Base-by-base conservation (phyloP, 2,797 vertebrate genomes). In the Aeoliscus strigatus region DNA sequence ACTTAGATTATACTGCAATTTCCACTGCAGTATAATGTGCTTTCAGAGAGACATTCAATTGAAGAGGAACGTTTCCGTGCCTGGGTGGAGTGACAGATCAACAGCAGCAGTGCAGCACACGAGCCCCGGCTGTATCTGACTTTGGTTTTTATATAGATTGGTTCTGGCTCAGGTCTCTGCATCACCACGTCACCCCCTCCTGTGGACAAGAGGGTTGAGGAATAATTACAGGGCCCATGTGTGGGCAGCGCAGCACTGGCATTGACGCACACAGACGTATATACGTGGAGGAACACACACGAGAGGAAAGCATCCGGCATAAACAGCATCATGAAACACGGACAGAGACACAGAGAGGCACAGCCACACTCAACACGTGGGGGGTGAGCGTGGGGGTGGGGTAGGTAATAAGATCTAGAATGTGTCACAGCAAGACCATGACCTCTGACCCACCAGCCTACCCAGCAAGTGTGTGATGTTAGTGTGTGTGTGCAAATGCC, bases 151-250 rank as follows among this genome's bases (percentile, higher is more conserved):
- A 21, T 45, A 11, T 31, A 37, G 36, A 33, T 17, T 29, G 31
- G 26, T 40, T 46, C 6, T 4, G 39, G 25, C 23, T 33, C 17
- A 24, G 28, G 58, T 50, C 36, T 40, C 49, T 33, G 44, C 36
- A 7, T 30, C 35, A 33, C 23, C 15, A 51, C 27, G 13, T 4
- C 27, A n/a, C 11, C 27, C 12, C 27, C 27, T 48, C 36, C 39
- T 45, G 44, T 11, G 36, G 53, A 72, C n/a, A 26, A 44, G 39
- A 45, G 45, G 66, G 66, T 51, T 36, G 32, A 31, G 3, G 23
- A 18, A 8, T 74, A 73, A 82, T 83, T 78, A 84, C 50, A 81
- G 70, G 73, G 63, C 40, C 56, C 38, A 24, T 45, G 46, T 58
- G 46, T 46, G 33, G 73, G 66, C 39, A 51, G 53, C 39, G 48